Evolutionary conservation across 1,140 invertebrate species (phyloP).

Genomic region (Aphis gossypii): DNA sequence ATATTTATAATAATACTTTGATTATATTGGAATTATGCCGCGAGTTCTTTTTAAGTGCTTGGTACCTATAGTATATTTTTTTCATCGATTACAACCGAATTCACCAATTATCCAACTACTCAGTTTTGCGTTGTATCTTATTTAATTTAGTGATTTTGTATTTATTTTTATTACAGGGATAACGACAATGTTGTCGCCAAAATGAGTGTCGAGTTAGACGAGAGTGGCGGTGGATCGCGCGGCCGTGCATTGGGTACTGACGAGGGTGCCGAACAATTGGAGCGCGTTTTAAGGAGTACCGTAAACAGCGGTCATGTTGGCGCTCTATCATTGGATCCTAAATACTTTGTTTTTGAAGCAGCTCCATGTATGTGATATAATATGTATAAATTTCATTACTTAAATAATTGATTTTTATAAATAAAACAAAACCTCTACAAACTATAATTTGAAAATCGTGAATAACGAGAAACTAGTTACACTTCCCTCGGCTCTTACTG

Average conservation of each 20-base stretch:
- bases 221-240: conserved; percentile 69
- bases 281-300: conserved; percentile 70
- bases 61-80: background rate
- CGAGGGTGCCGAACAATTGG: conserved; percentile 64
- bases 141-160: background rate
- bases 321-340: conserved; percentile 78
- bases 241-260: conserved; percentile 65
- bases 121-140: background rate
- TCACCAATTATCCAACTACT: background rate
- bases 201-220: conserved; percentile 74
- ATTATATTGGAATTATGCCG: background rate
- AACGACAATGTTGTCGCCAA: conserved; percentile 71
- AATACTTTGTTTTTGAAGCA: conserved; percentile 75
- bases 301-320: conserved; percentile 77
- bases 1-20: background rate
- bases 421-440: too few relatives aligned
- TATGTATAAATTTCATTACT: background rate
- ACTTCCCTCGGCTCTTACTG: background rate
- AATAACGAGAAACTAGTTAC: background rate
- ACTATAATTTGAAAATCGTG: background rate
- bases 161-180: conserved; percentile 64
- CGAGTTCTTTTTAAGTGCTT: background rate
- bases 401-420: background rate
- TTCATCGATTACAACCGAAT: background rate
- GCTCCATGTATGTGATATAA: conserved; percentile 64